These are phyloP conservation scores for Liolophura sinensis DNA, from an alignment of 1,140 invertebrate species.

Conservation along the genomic window DNA sequence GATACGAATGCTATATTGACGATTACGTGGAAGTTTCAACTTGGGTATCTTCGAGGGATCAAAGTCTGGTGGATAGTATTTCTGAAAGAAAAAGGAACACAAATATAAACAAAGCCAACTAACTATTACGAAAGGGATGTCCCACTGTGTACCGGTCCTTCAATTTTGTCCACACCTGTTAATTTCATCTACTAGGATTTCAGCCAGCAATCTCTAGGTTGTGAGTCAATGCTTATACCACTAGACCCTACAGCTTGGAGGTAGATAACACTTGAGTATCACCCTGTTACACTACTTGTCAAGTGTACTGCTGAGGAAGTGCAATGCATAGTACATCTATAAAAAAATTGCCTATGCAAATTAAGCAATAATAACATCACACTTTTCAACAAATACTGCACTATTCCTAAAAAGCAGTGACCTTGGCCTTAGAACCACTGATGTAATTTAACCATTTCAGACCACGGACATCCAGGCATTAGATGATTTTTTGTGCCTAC, in stretches of 20 bases:
- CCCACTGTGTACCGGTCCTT: neutral
- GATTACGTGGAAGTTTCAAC: constrained; percentile 90
- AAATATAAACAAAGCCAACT: neutral
- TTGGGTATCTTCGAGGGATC: constrained; percentile 99
- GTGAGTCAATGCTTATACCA: neutral
- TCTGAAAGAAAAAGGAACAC: constrained; percentile 66
- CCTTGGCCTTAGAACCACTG: too few relatives aligned
- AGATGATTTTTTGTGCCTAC: too few relatives aligned
- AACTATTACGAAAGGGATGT: neutral
- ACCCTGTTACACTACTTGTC: too few relatives aligned
- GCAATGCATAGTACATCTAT: too few relatives aligned
- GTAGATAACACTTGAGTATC: neutral
- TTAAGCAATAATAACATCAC: too few relatives aligned
- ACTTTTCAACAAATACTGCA: too few relatives aligned
- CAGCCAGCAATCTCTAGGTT: neutral
- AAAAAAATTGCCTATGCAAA: too few relatives aligned
- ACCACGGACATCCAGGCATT: too few relatives aligned
- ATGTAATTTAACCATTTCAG: too few relatives aligned
- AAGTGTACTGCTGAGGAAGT: too few relatives aligned
- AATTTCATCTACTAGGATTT: neutral
- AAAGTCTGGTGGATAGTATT: constrained; percentile 99
- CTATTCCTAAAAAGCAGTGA: too few relatives aligned
- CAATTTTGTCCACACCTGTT: neutral
- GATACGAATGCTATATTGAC: constrained; percentile 95
- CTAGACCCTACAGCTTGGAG: neutral